phyloP scores from a whole-genome alignment of 1,140 invertebrate species.

The Lasioglossum albipes region DNA sequence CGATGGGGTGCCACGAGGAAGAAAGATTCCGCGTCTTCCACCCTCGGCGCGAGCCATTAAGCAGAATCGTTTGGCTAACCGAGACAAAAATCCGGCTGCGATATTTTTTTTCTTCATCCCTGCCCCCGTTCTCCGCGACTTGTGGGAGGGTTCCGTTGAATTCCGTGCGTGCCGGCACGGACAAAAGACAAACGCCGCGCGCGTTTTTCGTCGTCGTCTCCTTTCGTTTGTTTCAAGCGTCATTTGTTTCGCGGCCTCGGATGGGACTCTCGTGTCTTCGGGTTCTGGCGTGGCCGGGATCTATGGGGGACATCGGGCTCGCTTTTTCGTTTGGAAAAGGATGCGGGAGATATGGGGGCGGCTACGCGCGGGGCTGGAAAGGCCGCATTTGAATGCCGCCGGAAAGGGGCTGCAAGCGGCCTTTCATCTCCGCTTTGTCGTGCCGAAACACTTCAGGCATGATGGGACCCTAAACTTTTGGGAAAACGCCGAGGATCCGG shows the following conservation, averaged over 20 bases:
- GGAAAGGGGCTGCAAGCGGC: constrained; percentile 61
- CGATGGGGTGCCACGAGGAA: not conserved
- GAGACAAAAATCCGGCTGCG: constrained; percentile 77
- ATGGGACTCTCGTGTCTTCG: constrained; percentile 11
- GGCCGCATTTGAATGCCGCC: constrained; percentile 76
- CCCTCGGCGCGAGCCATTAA: constrained; percentile 75
- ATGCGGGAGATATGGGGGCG: constrained; percentile 71
- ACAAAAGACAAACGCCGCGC: constrained; percentile 74
- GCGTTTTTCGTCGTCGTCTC: constrained; percentile 61
- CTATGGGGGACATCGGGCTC: not conserved
- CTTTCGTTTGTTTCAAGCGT: constrained; percentile 80
- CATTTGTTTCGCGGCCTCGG: constrained; percentile 75
- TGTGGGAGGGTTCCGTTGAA: constrained; percentile 48
- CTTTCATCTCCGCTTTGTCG: constrained; percentile 71
- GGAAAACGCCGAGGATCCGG: not conserved
- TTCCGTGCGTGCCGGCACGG: constrained; percentile 74
- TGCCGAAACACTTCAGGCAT: constrained; percentile 36
- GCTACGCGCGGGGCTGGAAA: constrained; percentile 64
- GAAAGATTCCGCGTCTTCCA: constrained; percentile 6
- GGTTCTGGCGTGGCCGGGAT: not conserved
- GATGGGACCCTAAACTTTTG: constrained; percentile 34
- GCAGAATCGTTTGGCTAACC: constrained; percentile 79
- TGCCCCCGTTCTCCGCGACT: not conserved
- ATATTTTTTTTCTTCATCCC: constrained; percentile 72
- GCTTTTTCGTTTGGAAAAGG: constrained; percentile 55